Evolutionary conservation across 2,113 vertebrate species (phyloP), one percentile per base, ranked within the genome.

Genomic region (Oreochromis spilurus): DNA sequence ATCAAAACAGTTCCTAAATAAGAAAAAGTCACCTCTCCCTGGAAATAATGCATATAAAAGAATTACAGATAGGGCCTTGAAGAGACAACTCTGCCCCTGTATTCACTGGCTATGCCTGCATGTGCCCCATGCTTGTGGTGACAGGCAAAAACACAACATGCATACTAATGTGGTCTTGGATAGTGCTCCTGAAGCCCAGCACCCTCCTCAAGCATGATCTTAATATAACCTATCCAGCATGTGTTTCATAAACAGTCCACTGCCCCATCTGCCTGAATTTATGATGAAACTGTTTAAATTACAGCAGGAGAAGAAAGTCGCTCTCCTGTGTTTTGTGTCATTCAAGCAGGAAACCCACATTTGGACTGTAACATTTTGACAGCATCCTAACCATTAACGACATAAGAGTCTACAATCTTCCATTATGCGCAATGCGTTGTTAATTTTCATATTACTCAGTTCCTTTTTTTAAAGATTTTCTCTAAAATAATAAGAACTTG

Each of bases 81-180:
- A 85, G 52, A 87, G 40, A 80, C 86, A 93, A 81, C 83, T 80
- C 89, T 2, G 13, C 65, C 82, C 40, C 50, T 81, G 79, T 36
- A n/a, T 62, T 87, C 81, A 29, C 79, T 65, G 84, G 45, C 55
- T 43, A 75, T 54, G 82, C 57, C 62, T 86, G 79, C 38, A 52
- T 86, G 55, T 75, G 78, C 38, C 43, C 11, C 78, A 72, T 81
- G 82, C 85, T 78, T 29, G 62, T 54, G 78, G 40, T 14, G 86
- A 88, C 85, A 89, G 89, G 75, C 72, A 83, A 89, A 82, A 79
- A 91, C 88, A 88, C 90, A 92, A 79, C 87, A 84, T 54, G 85
- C 85, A 95, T 94, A 85, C 90, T 94, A 93, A 94, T 92, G 24
- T 29, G 43, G 55, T 53, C 19, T 81, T 31, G 81, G 88, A 83